Evolutionary conservation across 2,797 vertebrate genomes (phyloP), one percentile per base, ranked within the genome.

Genomic region (Pelobates cultripes): DNA sequence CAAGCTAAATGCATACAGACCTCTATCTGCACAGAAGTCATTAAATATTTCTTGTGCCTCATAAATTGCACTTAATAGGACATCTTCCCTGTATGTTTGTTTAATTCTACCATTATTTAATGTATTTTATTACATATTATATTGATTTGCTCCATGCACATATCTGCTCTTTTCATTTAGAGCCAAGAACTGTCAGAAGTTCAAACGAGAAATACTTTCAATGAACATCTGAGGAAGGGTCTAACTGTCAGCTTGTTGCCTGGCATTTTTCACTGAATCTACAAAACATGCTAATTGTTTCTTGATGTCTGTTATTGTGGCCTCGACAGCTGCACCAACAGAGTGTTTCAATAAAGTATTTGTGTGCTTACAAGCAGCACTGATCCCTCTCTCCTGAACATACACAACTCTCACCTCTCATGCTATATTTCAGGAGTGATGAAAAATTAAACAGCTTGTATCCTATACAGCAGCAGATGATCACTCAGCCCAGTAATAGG

Each of bases 131-230:
- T 12, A 64, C 55, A 14, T 7, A 75, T 81, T 81, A 70, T 68
- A 51, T 67, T 81, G 55, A 75, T 75, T 70, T 41, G 14, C 51
- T 75, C 43, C 73, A 81, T 68, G 43, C 64, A 60, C 63, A 70
- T 60, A 40, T 47, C 5, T 47, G 55, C 43, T 77, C 51, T 42
- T 82, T 61, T 78, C 43, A 73, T 73, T 69, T 51, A 40, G 40
- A 73, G 61, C 75, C 61, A 78, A 9, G 70, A 83, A 45, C 85
- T 76, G 81, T 70, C 73, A 86, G 15, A 76, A 45, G 74, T 84
- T 69, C 77, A 75, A 85, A 86, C 86, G 55, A 84, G 78, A 83
- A 74, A 55, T 70, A 72, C 77, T 87, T 86, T 68, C n/a, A 60
- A 57, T 10, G 17, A 77, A 82, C 74, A 77, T 82, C 69, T 82